Conservation (phyloP, 2,797 vertebrate genomes). For the Arvicola amphibius region DNA sequence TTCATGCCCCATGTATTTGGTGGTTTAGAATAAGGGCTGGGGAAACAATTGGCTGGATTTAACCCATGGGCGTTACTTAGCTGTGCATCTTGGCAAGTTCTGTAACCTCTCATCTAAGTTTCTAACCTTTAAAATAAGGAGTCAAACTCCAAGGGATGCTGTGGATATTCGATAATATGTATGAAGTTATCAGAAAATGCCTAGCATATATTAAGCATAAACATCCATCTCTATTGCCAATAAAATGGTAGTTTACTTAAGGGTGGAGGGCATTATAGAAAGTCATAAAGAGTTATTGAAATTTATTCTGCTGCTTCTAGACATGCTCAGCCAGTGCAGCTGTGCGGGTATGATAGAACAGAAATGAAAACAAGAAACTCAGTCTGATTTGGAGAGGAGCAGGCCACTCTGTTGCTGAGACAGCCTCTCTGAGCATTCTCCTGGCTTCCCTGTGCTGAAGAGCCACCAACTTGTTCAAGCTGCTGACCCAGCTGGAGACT, state of each 20-base stretch:
- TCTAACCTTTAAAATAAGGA: conserved; percentile 33
- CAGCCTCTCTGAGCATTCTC: not conserved
- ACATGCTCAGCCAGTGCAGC: not conserved
- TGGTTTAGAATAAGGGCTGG: not conserved
- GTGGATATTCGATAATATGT: not conserved
- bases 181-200: not conserved
- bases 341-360: not conserved
- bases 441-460: not conserved
- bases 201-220: not conserved
- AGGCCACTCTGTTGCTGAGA: not conserved
- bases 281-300: not conserved
- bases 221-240: not conserved
- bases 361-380: not conserved
- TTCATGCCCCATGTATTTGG: not conserved
- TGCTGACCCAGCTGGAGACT: not conserved
- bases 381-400: not conserved
- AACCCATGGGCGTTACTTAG: not conserved
- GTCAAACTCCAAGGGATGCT: not conserved
- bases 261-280: not conserved
- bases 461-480: not conserved
- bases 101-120: not conserved
- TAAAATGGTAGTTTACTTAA: not conserved
- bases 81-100: not conserved
- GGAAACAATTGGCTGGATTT: not conserved
- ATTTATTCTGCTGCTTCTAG: not conserved